phyloP scores from a whole-genome alignment of 2,113 vertebrate genomes.

The Ailuropoda melanoleuca region DNA sequence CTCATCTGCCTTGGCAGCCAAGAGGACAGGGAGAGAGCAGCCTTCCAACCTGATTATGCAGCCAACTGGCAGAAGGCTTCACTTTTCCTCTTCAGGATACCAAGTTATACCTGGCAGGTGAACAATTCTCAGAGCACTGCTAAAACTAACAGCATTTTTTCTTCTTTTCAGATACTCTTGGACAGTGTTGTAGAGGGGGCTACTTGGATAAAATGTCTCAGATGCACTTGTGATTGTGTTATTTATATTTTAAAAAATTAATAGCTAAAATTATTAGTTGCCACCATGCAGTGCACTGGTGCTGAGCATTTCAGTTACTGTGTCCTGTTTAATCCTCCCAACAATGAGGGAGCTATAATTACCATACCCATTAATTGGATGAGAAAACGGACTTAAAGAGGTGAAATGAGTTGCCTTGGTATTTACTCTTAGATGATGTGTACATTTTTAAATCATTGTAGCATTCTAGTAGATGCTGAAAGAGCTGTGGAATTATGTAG shows the following conservation, averaged over 20 bases:
- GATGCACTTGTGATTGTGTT: neutral
- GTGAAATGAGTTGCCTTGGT: neutral
- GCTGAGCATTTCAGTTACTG: neutral
- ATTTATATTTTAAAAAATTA: neutral
- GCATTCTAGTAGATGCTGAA: neutral
- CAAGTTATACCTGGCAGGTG: constrained; percentile 24
- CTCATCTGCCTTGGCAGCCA: neutral
- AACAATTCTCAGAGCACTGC: constrained; percentile 24
- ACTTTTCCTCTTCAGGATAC: neutral
- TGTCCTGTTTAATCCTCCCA: neutral
- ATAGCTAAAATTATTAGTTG: neutral
- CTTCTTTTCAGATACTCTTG: neutral
- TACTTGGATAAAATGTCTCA: neutral
- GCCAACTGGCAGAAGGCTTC: neutral
- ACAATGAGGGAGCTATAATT: neutral
- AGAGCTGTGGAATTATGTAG: neutral
- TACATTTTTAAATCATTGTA: neutral
- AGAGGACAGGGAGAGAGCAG: neutral
- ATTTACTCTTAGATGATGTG: neutral
- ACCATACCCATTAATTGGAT: neutral
- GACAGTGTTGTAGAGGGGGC: neutral
- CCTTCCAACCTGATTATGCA: neutral
- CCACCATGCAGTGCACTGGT: neutral
- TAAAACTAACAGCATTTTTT: neutral
- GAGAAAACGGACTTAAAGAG: neutral